These are phyloP conservation scores for Chrysina gloriosa DNA, from an alignment of 2,888 invertebrate species.

Conservation along the genomic window DNA sequence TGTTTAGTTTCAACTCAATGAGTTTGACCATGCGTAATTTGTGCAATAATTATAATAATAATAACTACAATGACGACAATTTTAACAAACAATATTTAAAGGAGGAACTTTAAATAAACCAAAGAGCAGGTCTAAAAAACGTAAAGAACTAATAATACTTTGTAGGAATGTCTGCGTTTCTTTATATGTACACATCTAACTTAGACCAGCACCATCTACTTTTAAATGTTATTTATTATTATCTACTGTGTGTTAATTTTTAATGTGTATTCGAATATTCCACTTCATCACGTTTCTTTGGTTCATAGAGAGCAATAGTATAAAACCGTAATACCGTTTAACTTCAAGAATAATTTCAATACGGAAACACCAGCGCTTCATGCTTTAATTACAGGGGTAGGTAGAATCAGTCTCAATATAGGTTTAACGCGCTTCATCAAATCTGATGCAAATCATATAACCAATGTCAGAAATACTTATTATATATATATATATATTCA, in stretches of 20 bases:
- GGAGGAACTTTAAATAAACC: slow-evolving; percentile 51
- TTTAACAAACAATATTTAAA: slow-evolving; percentile 43
- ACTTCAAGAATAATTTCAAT: too few relatives aligned
- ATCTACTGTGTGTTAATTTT: slow-evolving; percentile 35
- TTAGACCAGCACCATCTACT: slow-evolving; percentile 44
- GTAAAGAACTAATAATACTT: slow-evolving; percentile 64
- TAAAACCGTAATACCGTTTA: neutral
- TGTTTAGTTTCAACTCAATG: neutral
- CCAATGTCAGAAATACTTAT: too few relatives aligned
- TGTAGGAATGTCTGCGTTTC: slow-evolving; percentile 63
- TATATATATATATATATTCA: too few relatives aligned
- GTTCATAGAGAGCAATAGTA: neutral
- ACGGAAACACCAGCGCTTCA: too few relatives aligned
- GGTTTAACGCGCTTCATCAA: too few relatives aligned
- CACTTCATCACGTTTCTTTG: neutral
- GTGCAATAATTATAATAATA: slow-evolving; percentile 7
- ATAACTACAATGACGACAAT: slow-evolving; percentile 16
- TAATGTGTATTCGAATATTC: slow-evolving; percentile 19
- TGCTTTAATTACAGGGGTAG: too few relatives aligned
- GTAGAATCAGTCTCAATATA: too few relatives aligned
- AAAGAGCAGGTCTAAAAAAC: slow-evolving; percentile 30
- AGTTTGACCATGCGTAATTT: neutral
- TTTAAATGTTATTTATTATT: slow-evolving; percentile 45
- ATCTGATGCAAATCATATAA: too few relatives aligned
- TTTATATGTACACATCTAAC: slow-evolving; percentile 42